Evolutionary conservation across 2,888 invertebrate species (phyloP), one percentile per base, ranked within the genome.

Genomic region (Platycheirus albimanus): DNA sequence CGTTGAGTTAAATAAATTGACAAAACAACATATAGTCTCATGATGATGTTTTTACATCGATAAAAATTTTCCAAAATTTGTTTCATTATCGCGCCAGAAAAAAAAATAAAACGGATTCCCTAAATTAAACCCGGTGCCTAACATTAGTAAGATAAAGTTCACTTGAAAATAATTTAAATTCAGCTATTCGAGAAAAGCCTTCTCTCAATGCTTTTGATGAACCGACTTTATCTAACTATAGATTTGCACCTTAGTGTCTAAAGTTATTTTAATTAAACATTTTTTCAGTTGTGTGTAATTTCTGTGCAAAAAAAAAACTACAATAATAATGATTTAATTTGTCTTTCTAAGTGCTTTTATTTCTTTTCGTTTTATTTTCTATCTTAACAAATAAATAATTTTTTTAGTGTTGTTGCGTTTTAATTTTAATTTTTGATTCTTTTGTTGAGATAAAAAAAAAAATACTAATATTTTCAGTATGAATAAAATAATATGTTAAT

Each of bases 201-300:
- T 15, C 3, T 17, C 17, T 28, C 19, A 30, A 30, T 61, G n/a
- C 11, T 10, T 45, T 8, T 19, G 8, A 7, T n/a, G 17, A 30
- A 30, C 6, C 8, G 15, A 28, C 4, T 61, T 45, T 17, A 28
- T 45, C 30, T 61, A 6, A 15, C 45, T 61, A 61, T 5, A 45
- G 28, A 45, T 45, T 19, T 7, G 45, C 45, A 19, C 61, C 8
- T 45, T 61, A 45, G 61, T 61, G 43, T 45, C 43, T 61, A 63
- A 67, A 67, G 79, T 80, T 63, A 61, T 72, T 72, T 33, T 45
- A 45, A 41, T 36, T 58, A 38, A 52, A 78, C 36, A 67, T 63
- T 52, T 71, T 78, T 80, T 79, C 30, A 79, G 74, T 79, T 77
- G 64, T 77, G 81, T 77, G 71, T 76, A 63, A 72, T 24, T 83